Evolutionary conservation across 2,888 invertebrate genomes (phyloP), one percentile per base, ranked within the genome.

Genomic region (Embidobia sp.): DNA sequence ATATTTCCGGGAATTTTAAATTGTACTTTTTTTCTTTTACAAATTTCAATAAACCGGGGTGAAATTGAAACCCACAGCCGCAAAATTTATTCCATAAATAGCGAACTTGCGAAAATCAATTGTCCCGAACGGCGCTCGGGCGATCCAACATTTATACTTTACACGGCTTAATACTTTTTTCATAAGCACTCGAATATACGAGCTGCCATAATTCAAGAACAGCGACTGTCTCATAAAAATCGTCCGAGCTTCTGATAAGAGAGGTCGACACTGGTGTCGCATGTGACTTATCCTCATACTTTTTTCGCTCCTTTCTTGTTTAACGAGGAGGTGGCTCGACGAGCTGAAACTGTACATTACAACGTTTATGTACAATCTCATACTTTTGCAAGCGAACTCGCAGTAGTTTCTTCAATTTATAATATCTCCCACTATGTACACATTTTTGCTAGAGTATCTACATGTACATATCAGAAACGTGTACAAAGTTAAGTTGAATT

Each of bases 201-300:
- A 44, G 33, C 6, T 19, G 16, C 42, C 42, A 59, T 70, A 49
- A 70, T 51, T 59, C 59, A 69, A 48, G 33, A 57, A 69, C 57
- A 48, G 22, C 51, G 31, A 59, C 40, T 51, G 69, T 70, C 69
- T 59, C 59, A 59, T 59, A 70, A 70, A 69, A 69, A 59, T 69
- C 57, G 46, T 37, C 69, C 59, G 40, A 42, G 26, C 42, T 37
- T 49, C 59, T 69, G 69, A 69, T 69, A 69, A 69, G 69, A 40
- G 69, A 57, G 49, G 63, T 51, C 44, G 59, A 61, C 61, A 44
- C 70, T 15, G 8, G 61, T 63, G 53, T 72, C 63, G 55, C 53
- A 48, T 53, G 44, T 70, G 61, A 59, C 70, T 70, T 70, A 59
- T 61, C 42, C 51, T 51, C 53, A 35, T 53, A 19, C 51, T 29